These are phyloP conservation scores for Pristis pectinata DNA, from an alignment of 2,797 vertebrate genomes.

Conservation along the genomic window DNA sequence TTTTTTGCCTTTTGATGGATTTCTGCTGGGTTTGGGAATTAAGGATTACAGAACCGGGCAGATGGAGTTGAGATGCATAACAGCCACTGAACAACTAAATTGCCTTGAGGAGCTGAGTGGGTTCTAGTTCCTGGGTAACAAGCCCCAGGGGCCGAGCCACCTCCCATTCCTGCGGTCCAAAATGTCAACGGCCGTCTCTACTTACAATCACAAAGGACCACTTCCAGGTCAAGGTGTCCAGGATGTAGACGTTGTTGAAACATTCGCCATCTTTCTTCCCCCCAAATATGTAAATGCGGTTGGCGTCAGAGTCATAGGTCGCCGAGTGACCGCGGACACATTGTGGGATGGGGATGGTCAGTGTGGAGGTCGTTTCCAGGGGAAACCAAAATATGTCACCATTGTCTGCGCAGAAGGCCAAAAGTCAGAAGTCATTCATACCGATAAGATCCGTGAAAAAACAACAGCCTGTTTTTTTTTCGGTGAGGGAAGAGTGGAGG, in stretches of 20 bases:
- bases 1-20: too few relatives aligned
- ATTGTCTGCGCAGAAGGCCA: slow-evolving; percentile 55
- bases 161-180: not conserved
- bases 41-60: too few relatives aligned
- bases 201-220: slow-evolving; percentile 74
- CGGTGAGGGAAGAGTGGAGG: not conserved
- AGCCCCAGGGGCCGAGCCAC: not conserved
- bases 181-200: slow-evolving; percentile 12
- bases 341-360: slow-evolving; percentile 48
- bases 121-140: not conserved
- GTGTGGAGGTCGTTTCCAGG: slow-evolving; percentile 55
- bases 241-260: slow-evolving; percentile 64
- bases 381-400: slow-evolving; percentile 73
- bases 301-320: slow-evolving; percentile 73
- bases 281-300: slow-evolving; percentile 72
- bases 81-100: too few relatives aligned
- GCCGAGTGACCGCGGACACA: slow-evolving; percentile 70
- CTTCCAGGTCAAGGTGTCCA: slow-evolving; percentile 77
- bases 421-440: not conserved
- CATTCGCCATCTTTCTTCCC: slow-evolving; percentile 65
- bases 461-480: not conserved
- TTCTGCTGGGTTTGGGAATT: too few relatives aligned
- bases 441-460: not conserved
- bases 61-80: too few relatives aligned
- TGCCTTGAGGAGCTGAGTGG: not conserved